Percentiles rank a stretch among this genome's conserved stretches.
phyloP scores from a whole-genome alignment of 1,140 invertebrate genomes.

The Euura saliciscinereae region DNA sequence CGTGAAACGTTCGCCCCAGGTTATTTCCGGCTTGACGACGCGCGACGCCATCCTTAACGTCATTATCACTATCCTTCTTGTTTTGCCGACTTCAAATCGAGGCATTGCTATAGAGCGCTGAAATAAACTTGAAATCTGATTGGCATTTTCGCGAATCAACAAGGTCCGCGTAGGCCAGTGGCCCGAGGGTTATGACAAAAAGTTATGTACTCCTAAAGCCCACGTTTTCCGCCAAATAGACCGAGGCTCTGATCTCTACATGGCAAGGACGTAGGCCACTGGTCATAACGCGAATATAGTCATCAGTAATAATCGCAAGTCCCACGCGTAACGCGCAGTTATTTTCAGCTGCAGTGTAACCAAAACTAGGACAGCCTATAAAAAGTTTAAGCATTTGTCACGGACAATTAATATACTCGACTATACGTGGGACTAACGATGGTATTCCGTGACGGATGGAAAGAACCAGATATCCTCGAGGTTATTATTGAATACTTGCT shows the following conservation, averaged over 20 bases:
- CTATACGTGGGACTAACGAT: too few species aligned
- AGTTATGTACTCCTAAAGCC: neutral
- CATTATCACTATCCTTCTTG: too few species aligned
- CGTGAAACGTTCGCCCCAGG: neutral
- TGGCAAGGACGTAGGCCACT: neutral
- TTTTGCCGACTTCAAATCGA: too few species aligned
- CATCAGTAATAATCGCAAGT: neutral
- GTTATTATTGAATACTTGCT: too few species aligned
- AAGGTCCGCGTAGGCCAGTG: too few species aligned
- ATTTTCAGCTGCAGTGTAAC: neutral
- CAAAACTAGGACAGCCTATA: conserved; percentile 1
- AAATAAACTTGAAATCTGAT: too few species aligned
- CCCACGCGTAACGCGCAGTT: neutral
- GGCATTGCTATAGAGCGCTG: too few species aligned
- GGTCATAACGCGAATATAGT: neutral
- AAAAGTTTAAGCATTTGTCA: neutral
- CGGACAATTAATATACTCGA: neutral
- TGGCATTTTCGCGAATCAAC: neutral
- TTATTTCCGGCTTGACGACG: neutral
- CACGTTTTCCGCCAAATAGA: neutral
- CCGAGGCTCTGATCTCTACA: neutral
- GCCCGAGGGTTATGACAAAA: too few species aligned
- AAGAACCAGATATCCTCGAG: too few species aligned
- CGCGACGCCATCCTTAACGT: too few species aligned
- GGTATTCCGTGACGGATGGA: too few species aligned